These are phyloP conservation scores for Folsomia manolachei DNA, from an alignment of 2,888 invertebrate species.

Conservation along the genomic window DNA sequence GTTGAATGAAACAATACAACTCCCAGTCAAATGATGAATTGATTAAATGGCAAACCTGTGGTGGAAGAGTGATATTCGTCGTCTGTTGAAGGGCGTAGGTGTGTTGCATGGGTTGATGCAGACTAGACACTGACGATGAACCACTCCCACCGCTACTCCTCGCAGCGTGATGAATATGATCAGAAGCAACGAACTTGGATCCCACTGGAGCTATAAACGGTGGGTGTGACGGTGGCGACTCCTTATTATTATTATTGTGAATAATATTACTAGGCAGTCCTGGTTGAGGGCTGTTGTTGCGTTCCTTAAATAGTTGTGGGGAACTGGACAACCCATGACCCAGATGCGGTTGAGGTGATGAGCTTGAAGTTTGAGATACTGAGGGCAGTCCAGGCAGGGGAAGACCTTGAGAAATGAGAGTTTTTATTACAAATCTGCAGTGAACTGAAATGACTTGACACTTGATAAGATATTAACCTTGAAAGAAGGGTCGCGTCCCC, in stretches of 20 bases:
- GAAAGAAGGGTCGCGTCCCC: slow-evolving; percentile 78
- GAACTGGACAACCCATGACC: slow-evolving; percentile 20
- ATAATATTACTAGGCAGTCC: not conserved
- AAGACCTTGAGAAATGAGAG: no score
- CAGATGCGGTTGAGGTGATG: slow-evolving; percentile 49
- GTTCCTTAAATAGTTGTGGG: not conserved
- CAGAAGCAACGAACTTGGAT: not conserved
- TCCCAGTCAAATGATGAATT: no score
- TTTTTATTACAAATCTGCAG: no score
- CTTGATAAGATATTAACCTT: no score
- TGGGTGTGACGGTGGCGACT: not conserved
- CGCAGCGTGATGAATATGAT: no score
- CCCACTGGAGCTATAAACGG: not conserved
- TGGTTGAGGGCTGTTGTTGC: not conserved
- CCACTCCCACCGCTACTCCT: not conserved
- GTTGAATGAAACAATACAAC: no score
- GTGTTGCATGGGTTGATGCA: not conserved
- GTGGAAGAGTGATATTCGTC: no score
- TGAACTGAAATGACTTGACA: no score
- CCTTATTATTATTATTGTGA: not conserved
- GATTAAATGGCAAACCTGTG: no score
- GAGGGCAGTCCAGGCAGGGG: slow-evolving; percentile 62
- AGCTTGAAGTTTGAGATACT: slow-evolving; percentile 50
- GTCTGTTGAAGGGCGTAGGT: no score
- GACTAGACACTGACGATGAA: not conserved